Evolutionary conservation across 2,888 invertebrate genomes (phyloP), one percentile per base, ranked within the genome.

Genomic region (Microctonus hyperodae): DNA sequence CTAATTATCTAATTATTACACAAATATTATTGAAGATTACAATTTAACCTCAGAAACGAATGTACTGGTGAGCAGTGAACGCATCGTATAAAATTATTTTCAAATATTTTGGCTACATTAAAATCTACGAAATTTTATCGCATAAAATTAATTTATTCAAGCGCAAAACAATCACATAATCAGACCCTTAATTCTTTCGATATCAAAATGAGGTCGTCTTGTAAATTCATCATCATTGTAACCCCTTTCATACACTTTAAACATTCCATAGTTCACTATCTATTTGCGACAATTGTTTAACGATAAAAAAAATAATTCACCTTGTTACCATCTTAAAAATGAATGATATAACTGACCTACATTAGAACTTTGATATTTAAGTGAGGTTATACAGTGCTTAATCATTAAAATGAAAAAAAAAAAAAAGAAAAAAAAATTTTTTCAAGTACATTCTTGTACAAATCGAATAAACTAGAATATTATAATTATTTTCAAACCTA

Each of bases 131-230:
- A n/a, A n/a, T n/a, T n/a, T n/a, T n/a, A n/a, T n/a, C n/a, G n/a
- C n/a, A n/a, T n/a, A n/a, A n/a, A n/a, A n/a, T n/a, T n/a, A n/a
- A n/a, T n/a, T n/a, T n/a, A n/a, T n/a, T n/a, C n/a, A n/a, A n/a
- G n/a, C n/a, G n/a, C n/a, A n/a, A n/a, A n/a, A n/a, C n/a, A 28
- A 7, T 28, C 3, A 23, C 48, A 28, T 56, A 56, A 66, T 53
- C 55, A 48, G 61, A 33, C 61, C 51, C 61, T 61, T 61, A 56
- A 66, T 56, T 61, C 50, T 13, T 55, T 48, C 56, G 20, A 61
- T 48, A 35, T 20, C 10, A 23, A 56, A 66, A 61, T 35, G 61
- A 66, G 66, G 66, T 66, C 66, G 20, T 16, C 11, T 16, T 10
- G n/a, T 20, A n/a, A 33, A 31, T 50, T 37, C n/a, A 13, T 3